A percentile compares a stretch with the other conserved stretches of the same genome.
Conservation (phyloP, 2,888 invertebrate genomes). For the Eupithecia inturbata region DNA sequence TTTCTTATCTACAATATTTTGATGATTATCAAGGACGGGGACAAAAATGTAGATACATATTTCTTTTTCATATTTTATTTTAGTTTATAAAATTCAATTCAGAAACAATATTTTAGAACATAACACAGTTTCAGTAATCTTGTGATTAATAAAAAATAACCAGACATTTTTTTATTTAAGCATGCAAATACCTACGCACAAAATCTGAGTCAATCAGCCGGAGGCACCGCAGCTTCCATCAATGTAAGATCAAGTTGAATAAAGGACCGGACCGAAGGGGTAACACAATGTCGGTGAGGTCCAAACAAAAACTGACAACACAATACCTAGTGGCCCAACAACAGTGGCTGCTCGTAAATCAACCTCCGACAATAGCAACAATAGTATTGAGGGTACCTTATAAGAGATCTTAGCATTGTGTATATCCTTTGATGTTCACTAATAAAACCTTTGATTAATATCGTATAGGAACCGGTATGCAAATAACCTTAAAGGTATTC, state of each 20-base stretch:
- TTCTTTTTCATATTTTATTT: not conserved
- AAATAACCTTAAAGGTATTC: conserved; percentile 76
- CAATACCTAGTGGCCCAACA: conserved; percentile 81
- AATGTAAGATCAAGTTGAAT: conserved; percentile 79
- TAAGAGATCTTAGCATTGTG: conserved; percentile 84
- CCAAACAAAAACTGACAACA: conserved; percentile 83
- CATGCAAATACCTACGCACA: conserved; percentile 55
- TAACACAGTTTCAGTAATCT: conserved; percentile 12
- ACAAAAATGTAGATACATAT: not conserved
- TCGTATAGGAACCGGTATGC: conserved; percentile 84
- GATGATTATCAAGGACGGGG: not conserved
- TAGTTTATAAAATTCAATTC: not conserved
- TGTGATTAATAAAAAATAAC: conserved; percentile 26
- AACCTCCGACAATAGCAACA: conserved; percentile 83
- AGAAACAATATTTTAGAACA: conserved; percentile 8
- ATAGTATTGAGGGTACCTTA: conserved; percentile 84
- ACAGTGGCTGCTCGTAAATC: conserved; percentile 84
- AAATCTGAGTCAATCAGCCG: conserved; percentile 59
- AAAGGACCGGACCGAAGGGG: conserved; percentile 80
- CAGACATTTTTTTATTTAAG: conserved; percentile 45
- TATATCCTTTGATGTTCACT: conserved; percentile 83
- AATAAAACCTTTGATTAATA: conserved; percentile 85
- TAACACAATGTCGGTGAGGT: conserved; percentile 81
- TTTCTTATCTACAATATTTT: not conserved
- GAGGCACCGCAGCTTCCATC: conserved; percentile 75